These are phyloP conservation scores for Agriopis leucophaearia DNA, from an alignment of 2,888 invertebrate species.

Conservation along the genomic window DNA sequence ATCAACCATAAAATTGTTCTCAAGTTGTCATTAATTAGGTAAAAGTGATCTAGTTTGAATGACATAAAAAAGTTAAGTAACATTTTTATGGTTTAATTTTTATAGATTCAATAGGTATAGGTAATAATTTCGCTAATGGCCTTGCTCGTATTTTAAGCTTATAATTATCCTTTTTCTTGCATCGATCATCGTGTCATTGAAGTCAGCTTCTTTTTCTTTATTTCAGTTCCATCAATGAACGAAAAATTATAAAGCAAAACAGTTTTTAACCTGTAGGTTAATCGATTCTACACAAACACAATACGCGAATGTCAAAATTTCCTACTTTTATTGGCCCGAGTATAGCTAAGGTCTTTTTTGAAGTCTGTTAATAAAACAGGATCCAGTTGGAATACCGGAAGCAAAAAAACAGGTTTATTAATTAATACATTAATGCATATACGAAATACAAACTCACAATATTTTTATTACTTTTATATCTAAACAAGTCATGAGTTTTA, in stretches of 20 bases:
- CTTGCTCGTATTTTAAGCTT: too few relatives aligned
- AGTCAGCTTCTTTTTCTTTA: too few relatives aligned
- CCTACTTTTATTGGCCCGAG: too few relatives aligned
- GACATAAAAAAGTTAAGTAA: slow-evolving; percentile 22
- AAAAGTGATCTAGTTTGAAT: slow-evolving; percentile 36
- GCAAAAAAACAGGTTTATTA: slow-evolving; percentile 20
- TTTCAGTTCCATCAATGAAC: too few relatives aligned
- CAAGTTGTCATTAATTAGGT: slow-evolving; percentile 21
- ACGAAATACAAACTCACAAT: slow-evolving; percentile 20
- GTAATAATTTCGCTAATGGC: background rate
- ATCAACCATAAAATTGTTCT: slow-evolving; percentile 33
- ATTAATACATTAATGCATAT: slow-evolving; percentile 14
- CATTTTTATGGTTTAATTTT: background rate
- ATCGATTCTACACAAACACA: too few relatives aligned
- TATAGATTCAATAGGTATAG: background rate
- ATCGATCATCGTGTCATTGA: too few relatives aligned
- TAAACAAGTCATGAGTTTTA: slow-evolving; percentile 19
- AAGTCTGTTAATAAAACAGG: background rate
- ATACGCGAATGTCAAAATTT: too few relatives aligned
- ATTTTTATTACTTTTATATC: slow-evolving; percentile 21
- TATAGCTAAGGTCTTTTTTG: too few relatives aligned
- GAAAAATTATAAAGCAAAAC: too few relatives aligned
- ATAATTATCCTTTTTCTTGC: too few relatives aligned
- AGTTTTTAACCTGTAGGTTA: too few relatives aligned
- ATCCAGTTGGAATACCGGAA: background rate